phyloP scores from a whole-genome alignment of 2,113 vertebrate genomes.

The Desmodus rotundus region DNA sequence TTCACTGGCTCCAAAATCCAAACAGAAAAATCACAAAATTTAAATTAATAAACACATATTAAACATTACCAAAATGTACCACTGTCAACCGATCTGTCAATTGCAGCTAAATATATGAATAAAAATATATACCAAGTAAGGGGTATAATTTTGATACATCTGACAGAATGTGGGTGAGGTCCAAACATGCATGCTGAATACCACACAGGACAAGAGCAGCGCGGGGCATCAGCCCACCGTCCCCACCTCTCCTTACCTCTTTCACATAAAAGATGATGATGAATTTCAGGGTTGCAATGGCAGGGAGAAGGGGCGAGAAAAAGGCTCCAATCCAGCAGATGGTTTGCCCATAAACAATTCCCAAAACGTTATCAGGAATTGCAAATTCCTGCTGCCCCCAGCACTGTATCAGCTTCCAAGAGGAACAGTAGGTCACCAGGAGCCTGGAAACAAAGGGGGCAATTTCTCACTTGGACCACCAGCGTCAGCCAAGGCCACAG shows the following conservation, averaged over 20 bases:
- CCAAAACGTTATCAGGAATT: slow-evolving; percentile 93
- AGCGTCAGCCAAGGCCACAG: neutral
- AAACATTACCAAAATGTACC: neutral
- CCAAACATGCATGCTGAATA: fast-evolving
- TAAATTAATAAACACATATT: neutral
- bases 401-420: slow-evolving; percentile 82
- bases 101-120: neutral
- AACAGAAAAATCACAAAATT: neutral
- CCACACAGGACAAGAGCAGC: neutral
- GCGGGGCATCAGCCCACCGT: fast-evolving
- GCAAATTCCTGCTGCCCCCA: slow-evolving; percentile 91
- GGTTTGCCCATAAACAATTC: slow-evolving; percentile 95
- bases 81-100: neutral
- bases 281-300: slow-evolving; percentile 93
- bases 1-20: neutral
- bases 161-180: neutral
- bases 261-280: slow-evolving; percentile 96
- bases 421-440: slow-evolving; percentile 87
- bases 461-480: neutral
- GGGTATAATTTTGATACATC: neutral
- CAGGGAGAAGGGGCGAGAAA: slow-evolving; percentile 94
- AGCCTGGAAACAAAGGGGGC: slow-evolving; percentile 79
- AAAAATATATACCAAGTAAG: neutral
- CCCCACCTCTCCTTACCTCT: slow-evolving; percentile 83
- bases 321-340: slow-evolving; percentile 98